Evolutionary conservation across 2,113 vertebrate genomes (phyloP), one percentile per base, ranked within the genome.

Genomic region (Perognathus longimembris): DNA sequence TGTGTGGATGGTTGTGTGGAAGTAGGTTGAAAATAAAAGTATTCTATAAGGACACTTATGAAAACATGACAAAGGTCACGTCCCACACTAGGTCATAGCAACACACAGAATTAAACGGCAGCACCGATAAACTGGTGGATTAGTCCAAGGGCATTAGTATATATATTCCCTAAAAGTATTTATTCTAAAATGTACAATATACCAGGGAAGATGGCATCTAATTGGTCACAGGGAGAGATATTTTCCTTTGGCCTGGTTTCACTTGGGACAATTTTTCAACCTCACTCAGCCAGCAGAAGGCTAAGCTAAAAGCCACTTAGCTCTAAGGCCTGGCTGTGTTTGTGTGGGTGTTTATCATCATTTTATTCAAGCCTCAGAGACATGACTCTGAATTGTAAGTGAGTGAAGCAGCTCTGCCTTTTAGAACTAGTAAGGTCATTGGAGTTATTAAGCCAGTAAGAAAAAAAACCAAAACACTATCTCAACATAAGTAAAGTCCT

Each of bases 351-450:
- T 96, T 97, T 96, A 92, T 97, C 98, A 97, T 97, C 96, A 95
- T 97, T 98, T 98, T 96, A 98, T 97, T 96, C 94, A 93, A 97
- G 97, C 97, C 97, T 93, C 83, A 92, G 95, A 94, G 97, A 96
- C 90, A 81, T 97, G 97, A 96, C 96, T 97, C 97, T 97, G 97
- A 97, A 98, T 97, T 94, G 40, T 96, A 97, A 98, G 97, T 95
- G 95, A 96, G 96, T 69, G 83, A 96, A 96, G 86, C 92, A 66
- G 87, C 94, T 95, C 95, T 95, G 91, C 81, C 93, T 97, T 95
- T 95, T 93, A 91, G 95, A 97, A 97, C 93, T 92, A 95, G 93
- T 78, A 94, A 97, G 96, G 94, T 92, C 97, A 96, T 97, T 91
- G 92, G 96, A 95, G 96, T 97, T 97, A 98, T 97, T 97, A 97